Percentiles rank a stretch among this genome's conserved stretches.
These are phyloP conservation scores for Harpagoxenus sublaevis DNA, from an alignment of 2,888 invertebrate genomes.

Conservation along the genomic window DNA sequence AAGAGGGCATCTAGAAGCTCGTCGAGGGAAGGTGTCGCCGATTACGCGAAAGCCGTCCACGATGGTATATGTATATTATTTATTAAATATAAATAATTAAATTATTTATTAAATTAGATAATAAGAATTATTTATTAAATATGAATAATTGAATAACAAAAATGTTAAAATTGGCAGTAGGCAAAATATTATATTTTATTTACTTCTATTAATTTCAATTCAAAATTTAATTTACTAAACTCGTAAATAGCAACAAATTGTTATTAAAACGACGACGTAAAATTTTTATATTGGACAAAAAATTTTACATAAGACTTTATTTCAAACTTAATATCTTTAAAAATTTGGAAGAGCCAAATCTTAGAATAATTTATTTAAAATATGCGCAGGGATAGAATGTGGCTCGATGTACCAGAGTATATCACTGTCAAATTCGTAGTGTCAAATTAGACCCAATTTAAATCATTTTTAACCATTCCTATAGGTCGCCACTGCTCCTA, in stretches of 20 bases:
- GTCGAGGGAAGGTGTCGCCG: slow-evolving; percentile 7
- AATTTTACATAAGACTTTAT: not conserved
- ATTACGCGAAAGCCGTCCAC: slow-evolving; percentile 27
- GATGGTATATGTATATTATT: slow-evolving; percentile 10
- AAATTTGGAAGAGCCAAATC: not conserved
- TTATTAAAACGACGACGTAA: not conserved
- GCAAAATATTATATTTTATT: not conserved
- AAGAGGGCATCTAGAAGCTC: not conserved
- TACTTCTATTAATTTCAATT: slow-evolving; percentile 3
- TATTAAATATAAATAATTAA: no score
- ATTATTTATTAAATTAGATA: no score
- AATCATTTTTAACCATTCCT: no score
- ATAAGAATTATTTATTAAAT: slow-evolving; percentile 18
- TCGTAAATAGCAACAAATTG: not conserved
- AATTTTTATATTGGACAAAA: not conserved
- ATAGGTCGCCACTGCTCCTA: no score
- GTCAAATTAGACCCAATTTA: no score
- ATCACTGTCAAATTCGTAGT: no score
- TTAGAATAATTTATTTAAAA: not conserved
- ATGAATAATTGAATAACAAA: not conserved
- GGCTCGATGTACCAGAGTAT: not conserved
- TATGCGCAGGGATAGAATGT: not conserved
- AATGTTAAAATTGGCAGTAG: not conserved
- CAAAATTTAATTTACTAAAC: not conserved
- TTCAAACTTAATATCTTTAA: not conserved